Base-by-base conservation (phyloP, 2,888 invertebrate genomes). In the Eupithecia subfuscata region DNA sequence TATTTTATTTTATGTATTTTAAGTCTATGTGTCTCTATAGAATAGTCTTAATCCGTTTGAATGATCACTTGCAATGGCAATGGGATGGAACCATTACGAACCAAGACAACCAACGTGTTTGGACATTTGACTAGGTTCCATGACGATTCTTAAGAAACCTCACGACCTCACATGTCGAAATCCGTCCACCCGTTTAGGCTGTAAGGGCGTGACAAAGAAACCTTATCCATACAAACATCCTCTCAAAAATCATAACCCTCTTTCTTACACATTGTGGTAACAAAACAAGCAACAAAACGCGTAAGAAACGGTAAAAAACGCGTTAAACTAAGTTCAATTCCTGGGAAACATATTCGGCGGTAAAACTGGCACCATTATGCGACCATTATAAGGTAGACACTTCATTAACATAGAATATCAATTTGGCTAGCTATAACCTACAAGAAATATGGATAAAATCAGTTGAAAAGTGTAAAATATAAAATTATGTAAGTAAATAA, bases 401-500 rank as follows among this genome's bases (percentile, higher is more conserved):
- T 18, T 64, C 14, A 60, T 60, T 60, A 60, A 9, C 60, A 60
- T 60, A 60, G 60, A 60, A 30, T 34, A 64, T 64, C 64, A 34
- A 64, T 18, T 60, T 22, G 60, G 25, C 34, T 4, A 30, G 34
- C 67, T 40, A 34, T 67, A 67, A 67, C 22, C 16, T 25, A n/a
- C 64, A n/a, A 71, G 69, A n/a, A 18, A 9, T 52, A 70, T 71
- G 30, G 64, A 76, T 76, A 70, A 56, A 65, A 73, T 73, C 70
- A 73, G 71, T 71, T 76, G 70, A 71, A 64, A 43, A 71, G 18
- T 52, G 48, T 63, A 69, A 67, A 68, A 70, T 71, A 69, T 72
- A 79, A 75, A 70, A 73, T 25, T 70, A 73, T 75, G 72, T 68
- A 34, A 75, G 72, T 68, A 34, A 75, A 68, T 74, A 79, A 75